phyloP scores from a whole-genome alignment of 2,888 invertebrate genomes.

The Drosophila kambysellisi region DNA sequence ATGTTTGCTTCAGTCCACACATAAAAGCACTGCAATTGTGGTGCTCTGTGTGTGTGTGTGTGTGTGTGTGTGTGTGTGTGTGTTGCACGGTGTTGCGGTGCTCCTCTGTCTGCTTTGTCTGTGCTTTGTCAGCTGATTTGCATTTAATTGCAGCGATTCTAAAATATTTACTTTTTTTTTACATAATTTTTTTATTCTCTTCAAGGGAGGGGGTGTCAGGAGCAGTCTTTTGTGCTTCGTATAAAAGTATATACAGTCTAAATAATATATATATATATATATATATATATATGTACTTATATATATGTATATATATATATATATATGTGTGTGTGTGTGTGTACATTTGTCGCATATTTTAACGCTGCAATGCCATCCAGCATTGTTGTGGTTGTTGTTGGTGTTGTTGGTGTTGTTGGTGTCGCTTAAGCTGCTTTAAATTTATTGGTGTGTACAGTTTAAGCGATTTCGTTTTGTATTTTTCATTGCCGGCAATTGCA shows the following conservation, averaged over 20 bases:
- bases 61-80: neutral
- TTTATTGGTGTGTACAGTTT: slow-evolving; percentile 80
- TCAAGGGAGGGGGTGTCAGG: slow-evolving; percentile 19
- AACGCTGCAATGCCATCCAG: slow-evolving; percentile 11
- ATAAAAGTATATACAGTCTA: slow-evolving; percentile 11
- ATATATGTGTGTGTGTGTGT: neutral
- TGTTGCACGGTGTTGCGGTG: slow-evolving; percentile 9
- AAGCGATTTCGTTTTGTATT: slow-evolving; percentile 66
- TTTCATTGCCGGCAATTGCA: slow-evolving; percentile 54
- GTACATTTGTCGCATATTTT: neutral
- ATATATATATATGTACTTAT: no score
- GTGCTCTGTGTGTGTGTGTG: slow-evolving; percentile 6
- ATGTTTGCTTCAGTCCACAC: slow-evolving; percentile 44
- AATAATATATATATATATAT: neutral
- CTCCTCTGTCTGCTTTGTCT: slow-evolving; percentile 13
- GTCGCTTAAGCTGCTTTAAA: slow-evolving; percentile 78
- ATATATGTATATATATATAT: neutral
- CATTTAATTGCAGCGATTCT: slow-evolving; percentile 74
- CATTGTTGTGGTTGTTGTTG: slow-evolving; percentile 28
- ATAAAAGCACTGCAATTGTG: slow-evolving; percentile 38
- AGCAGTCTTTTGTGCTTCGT: slow-evolving; percentile 31
- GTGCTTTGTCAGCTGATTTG: slow-evolving; percentile 71
- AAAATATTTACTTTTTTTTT: slow-evolving; percentile 31
- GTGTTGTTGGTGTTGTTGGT: slow-evolving; percentile 38
- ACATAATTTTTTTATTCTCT: slow-evolving; percentile 12